A percentile compares a stretch with the other conserved stretches of the same genome.
Conservation (phyloP, 1,140 invertebrate species). For the Sarcophaga peregrina region DNA sequence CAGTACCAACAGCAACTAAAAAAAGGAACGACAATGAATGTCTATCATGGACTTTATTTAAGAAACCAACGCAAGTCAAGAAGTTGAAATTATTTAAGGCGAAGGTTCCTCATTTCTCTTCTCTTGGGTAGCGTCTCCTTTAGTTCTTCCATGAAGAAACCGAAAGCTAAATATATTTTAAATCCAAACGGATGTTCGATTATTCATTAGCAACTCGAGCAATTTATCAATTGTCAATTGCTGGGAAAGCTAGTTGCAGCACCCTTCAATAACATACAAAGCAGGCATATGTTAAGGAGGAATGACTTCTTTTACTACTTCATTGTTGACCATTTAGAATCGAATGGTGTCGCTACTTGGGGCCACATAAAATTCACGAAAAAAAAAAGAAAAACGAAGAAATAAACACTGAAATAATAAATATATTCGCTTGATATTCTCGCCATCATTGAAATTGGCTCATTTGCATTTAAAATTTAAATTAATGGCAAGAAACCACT, state of each 20-base stretch:
- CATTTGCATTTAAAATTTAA: conserved; percentile 66
- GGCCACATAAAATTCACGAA: too few relatives aligned
- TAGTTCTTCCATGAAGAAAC: neutral
- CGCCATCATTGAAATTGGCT: conserved; percentile 59
- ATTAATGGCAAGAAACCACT: conserved; percentile 64
- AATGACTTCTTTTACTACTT: too few relatives aligned
- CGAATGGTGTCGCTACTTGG: too few relatives aligned
- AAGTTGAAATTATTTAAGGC: neutral
- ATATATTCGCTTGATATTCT: conserved; percentile 45
- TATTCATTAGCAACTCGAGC: neutral
- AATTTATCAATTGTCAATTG: conserved; percentile 60
- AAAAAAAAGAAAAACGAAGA: too few relatives aligned
- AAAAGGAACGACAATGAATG: conserved; percentile 47
- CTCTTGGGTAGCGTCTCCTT: neutral
- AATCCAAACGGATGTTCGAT: conserved; percentile 18
- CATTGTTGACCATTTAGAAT: too few relatives aligned
- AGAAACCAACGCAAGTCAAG: conserved; percentile 30
- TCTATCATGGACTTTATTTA: conserved; percentile 38
- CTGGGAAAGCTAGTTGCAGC: conserved; percentile 50
- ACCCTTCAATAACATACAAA: neutral
- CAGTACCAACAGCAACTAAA: neutral
- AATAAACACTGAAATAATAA: too few relatives aligned
- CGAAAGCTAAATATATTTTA: neutral
- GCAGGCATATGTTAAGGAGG: too few relatives aligned
- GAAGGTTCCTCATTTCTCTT: too few relatives aligned